A percentile compares a stretch with the other conserved stretches of the same genome.
phyloP scores from a whole-genome alignment of 2,113 vertebrate genomes.

The Cyanistes caeruleus region DNA sequence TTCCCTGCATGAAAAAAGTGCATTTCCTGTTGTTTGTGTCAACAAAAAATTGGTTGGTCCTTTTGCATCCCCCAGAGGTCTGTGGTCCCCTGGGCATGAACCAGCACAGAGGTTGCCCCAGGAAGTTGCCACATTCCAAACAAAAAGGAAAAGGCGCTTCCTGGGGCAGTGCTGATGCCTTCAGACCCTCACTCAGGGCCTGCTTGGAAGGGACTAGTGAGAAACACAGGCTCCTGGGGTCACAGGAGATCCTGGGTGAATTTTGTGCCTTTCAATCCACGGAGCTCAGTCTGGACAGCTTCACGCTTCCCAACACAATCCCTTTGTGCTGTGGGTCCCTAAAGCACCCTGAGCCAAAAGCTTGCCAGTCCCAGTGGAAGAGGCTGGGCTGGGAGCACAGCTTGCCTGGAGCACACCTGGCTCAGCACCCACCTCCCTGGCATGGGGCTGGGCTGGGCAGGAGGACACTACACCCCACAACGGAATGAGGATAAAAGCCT shows the following conservation, averaged over 20 bases:
- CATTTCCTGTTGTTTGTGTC: not conserved
- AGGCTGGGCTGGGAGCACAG: not conserved
- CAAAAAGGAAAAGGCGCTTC: accelerated
- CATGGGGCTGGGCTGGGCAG: not conserved
- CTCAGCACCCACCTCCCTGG: not conserved
- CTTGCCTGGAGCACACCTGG: not conserved
- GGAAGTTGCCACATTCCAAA: not conserved
- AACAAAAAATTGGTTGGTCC: not conserved
- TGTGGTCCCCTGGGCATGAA: not conserved
- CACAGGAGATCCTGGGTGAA: not conserved
- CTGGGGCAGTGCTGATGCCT: accelerated
- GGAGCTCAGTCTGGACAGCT: not conserved
- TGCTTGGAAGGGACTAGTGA: accelerated
- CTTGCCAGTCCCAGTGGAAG: accelerated
- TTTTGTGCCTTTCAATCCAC: accelerated
- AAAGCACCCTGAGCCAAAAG: accelerated
- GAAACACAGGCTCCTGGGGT: not conserved
- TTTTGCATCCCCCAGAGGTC: not conserved
- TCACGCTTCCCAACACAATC: accelerated
- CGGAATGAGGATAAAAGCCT: accelerated
- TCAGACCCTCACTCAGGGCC: accelerated
- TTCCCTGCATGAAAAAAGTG: not conserved
- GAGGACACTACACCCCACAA: accelerated
- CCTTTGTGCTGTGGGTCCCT: accelerated
- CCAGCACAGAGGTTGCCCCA: not conserved